Evolutionary conservation across 1,140 invertebrate genomes (phyloP).

Genomic region (Conopomorpha cramerella): DNA sequence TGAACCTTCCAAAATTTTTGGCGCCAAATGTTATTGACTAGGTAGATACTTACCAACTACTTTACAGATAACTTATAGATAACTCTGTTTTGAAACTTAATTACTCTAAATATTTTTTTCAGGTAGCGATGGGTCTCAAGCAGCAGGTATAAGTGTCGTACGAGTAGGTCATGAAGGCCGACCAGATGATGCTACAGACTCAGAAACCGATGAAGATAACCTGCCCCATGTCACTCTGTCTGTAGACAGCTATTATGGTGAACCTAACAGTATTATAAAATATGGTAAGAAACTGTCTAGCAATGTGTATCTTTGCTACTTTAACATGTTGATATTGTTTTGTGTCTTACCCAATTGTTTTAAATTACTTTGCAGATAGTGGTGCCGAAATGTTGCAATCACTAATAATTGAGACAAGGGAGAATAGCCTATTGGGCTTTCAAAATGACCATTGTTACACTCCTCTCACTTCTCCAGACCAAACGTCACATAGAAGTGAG

Average conservation of each 20-base stretch:
- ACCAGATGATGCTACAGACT: conserved; percentile 53
- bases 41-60: no score
- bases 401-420: conserved; percentile 53
- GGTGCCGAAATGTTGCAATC: conserved; percentile 59
- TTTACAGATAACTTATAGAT: no score
- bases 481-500: conserved; percentile 30
- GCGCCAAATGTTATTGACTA: no score
- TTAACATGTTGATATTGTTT: no score
- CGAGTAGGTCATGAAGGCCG: conserved; percentile 47
- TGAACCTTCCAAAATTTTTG: no score
- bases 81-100: conserved; percentile 43
- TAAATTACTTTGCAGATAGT: conserved; percentile 32
- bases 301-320: no score
- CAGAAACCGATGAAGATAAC: conserved; percentile 50
- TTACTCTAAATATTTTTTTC: conserved; percentile 8
- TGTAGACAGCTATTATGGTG: conserved; percentile 51
- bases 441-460: conserved; percentile 73
- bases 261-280: conserved; percentile 50
- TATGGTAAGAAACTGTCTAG: conserved; percentile 27
- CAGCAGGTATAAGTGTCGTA: conserved; percentile 48
- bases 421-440: conserved; percentile 57
- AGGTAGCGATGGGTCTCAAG: conserved; percentile 48
- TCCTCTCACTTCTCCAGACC: conserved; percentile 61
- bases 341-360: no score
- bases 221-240: conserved; percentile 48